Evolutionary conservation across 2,888 invertebrate species (phyloP).

Genomic region (Trissolcus brochymenae): DNA sequence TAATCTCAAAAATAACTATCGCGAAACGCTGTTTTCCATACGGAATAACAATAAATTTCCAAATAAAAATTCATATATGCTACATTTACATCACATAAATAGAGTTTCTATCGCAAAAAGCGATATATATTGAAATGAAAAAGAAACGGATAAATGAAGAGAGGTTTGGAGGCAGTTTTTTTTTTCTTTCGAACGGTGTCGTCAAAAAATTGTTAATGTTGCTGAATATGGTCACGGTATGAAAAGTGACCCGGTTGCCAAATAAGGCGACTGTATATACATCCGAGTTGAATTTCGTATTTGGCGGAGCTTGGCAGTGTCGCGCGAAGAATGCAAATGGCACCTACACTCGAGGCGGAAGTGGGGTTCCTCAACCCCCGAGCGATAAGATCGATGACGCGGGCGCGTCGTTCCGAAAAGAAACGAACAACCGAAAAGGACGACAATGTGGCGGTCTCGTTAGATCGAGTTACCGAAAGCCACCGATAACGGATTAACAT

Average conservation of each 20-base stretch:
- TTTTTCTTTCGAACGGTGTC: too few species aligned
- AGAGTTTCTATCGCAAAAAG: too few species aligned
- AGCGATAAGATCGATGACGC: conserved; percentile 52
- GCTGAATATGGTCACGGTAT: conserved; percentile 33
- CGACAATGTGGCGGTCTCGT: conserved; percentile 49
- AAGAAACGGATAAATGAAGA: too few species aligned
- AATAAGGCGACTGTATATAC: conserved; percentile 30
- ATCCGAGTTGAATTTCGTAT: conserved; percentile 51
- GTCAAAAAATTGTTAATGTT: conserved; percentile 19
- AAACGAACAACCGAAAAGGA: conserved; percentile 25
- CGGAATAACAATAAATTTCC: too few species aligned
- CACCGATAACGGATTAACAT: conserved; percentile 50
- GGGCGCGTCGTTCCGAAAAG: conserved; percentile 28
- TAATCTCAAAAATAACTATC: too few species aligned
- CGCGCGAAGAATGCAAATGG: conserved; percentile 49
- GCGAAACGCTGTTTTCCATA: too few species aligned
- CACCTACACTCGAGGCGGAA: conserved; percentile 49
- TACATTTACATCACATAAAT: too few species aligned
- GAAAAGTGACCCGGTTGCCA: conserved; percentile 38
- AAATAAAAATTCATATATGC: too few species aligned
- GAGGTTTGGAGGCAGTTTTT: too few species aligned
- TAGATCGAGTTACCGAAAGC: conserved; percentile 54
- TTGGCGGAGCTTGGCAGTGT: conserved; percentile 44
- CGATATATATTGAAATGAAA: too few species aligned
- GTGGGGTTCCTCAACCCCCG: conserved; percentile 32